These are phyloP conservation scores for Dryoscopus gambensis DNA, from an alignment of 2,113 vertebrate genomes.

Conservation along the genomic window DNA sequence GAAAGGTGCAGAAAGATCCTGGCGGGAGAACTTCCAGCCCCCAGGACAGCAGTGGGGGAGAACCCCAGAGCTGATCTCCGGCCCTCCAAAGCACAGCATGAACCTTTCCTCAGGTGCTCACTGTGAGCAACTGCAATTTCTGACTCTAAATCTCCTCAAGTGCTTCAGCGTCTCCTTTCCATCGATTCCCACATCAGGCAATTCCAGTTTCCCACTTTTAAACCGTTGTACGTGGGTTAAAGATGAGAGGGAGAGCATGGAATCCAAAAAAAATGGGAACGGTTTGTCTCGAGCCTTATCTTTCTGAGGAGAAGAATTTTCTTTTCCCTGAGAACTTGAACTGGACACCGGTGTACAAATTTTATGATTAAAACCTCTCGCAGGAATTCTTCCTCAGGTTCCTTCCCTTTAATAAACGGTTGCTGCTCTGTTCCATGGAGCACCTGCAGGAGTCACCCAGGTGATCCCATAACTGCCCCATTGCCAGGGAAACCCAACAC, in stretches of 20 bases:
- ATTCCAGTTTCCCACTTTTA: not conserved
- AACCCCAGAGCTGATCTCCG: not conserved
- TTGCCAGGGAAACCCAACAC: not conserved
- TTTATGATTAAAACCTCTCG: not conserved
- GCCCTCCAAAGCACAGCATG: not conserved
- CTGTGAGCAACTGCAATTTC: not conserved
- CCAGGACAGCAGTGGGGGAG: not conserved
- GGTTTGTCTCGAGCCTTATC: not conserved
- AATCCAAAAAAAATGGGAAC: rapidly evolving
- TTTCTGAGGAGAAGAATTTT: not conserved
- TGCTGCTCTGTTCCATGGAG: not conserved
- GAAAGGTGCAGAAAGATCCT: not conserved
- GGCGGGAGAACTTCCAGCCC: not conserved
- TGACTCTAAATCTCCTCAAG: not conserved
- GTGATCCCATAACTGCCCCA: not conserved
- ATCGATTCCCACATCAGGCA: not conserved
- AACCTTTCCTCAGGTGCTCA: not conserved
- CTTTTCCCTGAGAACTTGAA: not conserved
- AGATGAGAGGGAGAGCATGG: not conserved
- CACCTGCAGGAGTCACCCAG: not conserved
- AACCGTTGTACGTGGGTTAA: not conserved
- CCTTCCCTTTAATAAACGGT: not conserved
- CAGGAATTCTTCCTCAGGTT: not conserved
- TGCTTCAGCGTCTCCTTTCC: not conserved
- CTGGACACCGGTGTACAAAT: not conserved